Base-by-base conservation (phyloP, 92 coral and sea anemone genomes). In the Epizoanthus stellaris region DNA sequence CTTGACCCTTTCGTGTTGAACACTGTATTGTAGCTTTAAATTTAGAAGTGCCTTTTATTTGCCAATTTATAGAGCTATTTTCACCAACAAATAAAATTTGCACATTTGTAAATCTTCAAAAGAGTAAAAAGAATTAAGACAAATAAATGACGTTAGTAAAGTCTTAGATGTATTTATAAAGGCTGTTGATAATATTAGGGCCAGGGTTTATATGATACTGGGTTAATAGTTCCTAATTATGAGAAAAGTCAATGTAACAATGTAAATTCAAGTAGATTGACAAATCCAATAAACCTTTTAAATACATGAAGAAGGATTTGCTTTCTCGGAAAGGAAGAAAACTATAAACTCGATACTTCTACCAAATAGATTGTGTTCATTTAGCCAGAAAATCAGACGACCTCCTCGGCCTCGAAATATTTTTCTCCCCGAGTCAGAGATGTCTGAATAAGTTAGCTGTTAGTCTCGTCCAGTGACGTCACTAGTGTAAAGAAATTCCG, bases 101-200 rank as follows among this genome's bases (percentile, higher is more conserved):
- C 73, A 3, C 47, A 68, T 68, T 68, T 68, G 73, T 19, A 19
- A 36, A 38, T 68, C 73, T 68, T 68, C 56, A 68, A 68, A 68
- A 38, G 21, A 38, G 21, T 25, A 38, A 68, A 68, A 67, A 34
- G 71, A 67, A 38, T 65, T 67, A 36, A 10, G 47, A 5, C 17
- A 38, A 68, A 10, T 38, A 68, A 68, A 36, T 15, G 14, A 43
- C 5, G 56, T 9, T 13, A 52, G 56, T 52, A 52, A 13, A 6
- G 12, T 11, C 56, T 52, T 6, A 68, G 42, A 38, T 38, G 72
- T 68, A 68, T 68, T 68, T 68, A 68, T 15, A 36, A 4, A 67
- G 3, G 52, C 73, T 66, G 16, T 30, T 66, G 70, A 30, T 66
- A 30, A 66, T 66, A 16, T 66, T 30, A 12, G 12, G 9, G 34